Base-by-base conservation (phyloP, 2,113 vertebrate genomes). In the Petaurus breviceps region DNA sequence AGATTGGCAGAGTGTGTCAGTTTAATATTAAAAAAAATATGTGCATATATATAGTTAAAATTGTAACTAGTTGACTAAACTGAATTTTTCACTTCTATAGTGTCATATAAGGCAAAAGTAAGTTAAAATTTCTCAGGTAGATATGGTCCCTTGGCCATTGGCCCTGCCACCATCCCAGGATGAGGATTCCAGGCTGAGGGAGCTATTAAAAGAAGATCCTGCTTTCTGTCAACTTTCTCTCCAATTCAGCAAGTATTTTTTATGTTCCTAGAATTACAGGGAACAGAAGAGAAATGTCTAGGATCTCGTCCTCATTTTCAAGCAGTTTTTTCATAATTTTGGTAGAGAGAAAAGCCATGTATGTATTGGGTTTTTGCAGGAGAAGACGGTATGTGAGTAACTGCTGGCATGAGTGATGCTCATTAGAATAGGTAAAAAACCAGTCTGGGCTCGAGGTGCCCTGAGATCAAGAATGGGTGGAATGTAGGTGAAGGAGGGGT, bases 261-360 rank as follows among this genome's bases (percentile, higher is more conserved):
- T n/a, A 12, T 90, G 47, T 50, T 90, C 26, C 37, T 90, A 49
- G 89, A 90, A 26, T n/a, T n/a, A 22, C 50, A 26, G 47, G 91
- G 5, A 37, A 77, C 23, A 50, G 37, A 77, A 61, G n/a, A 77
- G 68, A 77, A 90, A 49, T 49, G 24, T 90, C 46, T 90, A 90
- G 37, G 37, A n/a, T 3, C 14, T 77, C 19, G 37, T 19, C 68
- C 37, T 77, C 37, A 12, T 61, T 77, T 16, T 77, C 37, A 77
- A n/a, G 16, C n/a, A 77, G 68, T n/a, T n/a, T 77, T n/a, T 77
- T 77, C 68, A 77, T n/a, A 90, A 26, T 92, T 96, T 90, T 93
- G 43, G 26, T 8, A 16, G 51, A 46, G 84, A 54, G 57, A 90
- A 57, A 68, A 90, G 37, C 9, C 25, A 49, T 8, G 55, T 11